phyloP scores from a whole-genome alignment of 2,113 vertebrate genomes.

The Eupsittula cactorum region DNA sequence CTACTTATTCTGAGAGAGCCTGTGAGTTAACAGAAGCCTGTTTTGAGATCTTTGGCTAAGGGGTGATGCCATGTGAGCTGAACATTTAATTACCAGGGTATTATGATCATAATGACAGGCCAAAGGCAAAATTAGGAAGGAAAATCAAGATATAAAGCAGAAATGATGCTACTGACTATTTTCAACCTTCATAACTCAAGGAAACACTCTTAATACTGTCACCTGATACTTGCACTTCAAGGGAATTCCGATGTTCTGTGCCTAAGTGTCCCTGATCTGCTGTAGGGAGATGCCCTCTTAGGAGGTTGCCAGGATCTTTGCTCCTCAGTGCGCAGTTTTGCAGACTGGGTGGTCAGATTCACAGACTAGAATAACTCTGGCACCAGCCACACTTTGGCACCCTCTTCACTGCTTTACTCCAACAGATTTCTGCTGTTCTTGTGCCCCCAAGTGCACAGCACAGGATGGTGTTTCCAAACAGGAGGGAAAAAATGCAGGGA shows the following conservation, averaged over 20 bases:
- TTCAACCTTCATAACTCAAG: neutral
- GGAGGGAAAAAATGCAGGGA: neutral
- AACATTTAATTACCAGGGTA: neutral
- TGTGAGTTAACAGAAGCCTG: neutral
- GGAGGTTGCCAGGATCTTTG: neutral
- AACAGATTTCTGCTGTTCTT: neutral
- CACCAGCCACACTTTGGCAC: neutral
- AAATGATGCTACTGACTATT: neutral
- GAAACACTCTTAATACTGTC: neutral
- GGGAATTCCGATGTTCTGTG: neutral
- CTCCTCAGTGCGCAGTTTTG: neutral
- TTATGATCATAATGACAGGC: neutral
- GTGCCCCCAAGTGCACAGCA: conserved; percentile 14
- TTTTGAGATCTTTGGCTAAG: neutral
- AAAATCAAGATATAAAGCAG: neutral
- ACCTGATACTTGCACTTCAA: neutral
- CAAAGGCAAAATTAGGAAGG: neutral
- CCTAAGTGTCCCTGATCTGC: neutral
- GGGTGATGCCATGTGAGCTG: neutral
- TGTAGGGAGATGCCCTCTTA: neutral
- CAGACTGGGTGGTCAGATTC: neutral
- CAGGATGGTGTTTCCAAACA: neutral
- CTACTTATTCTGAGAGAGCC: neutral
- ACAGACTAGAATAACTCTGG: neutral
- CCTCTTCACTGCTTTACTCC: neutral